Percentiles rank a stretch among this genome's conserved stretches.
phyloP scores from a whole-genome alignment of 2,113 vertebrate species.

The Erpornis zantholeuca region DNA sequence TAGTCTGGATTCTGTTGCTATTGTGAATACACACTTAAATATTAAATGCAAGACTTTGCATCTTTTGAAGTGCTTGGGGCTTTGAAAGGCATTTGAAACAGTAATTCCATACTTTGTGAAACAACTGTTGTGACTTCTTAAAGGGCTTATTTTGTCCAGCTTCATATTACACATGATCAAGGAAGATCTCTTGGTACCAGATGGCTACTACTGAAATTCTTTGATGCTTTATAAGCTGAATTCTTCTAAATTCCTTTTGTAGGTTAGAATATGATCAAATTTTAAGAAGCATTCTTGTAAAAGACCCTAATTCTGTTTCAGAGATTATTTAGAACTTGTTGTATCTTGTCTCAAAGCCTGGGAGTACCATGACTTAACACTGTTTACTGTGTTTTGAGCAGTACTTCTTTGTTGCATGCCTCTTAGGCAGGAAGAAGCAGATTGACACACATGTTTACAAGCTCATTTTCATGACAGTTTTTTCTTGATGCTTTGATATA shows the following conservation, averaged over 20 bases:
- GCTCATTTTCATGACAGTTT: background rate
- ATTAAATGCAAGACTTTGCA: background rate
- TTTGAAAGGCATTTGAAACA: background rate
- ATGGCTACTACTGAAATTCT: background rate
- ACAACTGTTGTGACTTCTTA: background rate
- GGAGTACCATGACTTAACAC: background rate
- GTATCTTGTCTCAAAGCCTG: background rate
- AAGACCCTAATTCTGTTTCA: background rate
- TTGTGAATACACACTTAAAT: background rate
- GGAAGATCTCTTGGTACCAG: background rate
- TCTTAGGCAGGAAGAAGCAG: background rate
- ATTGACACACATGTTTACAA: background rate
- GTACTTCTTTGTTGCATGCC: background rate
- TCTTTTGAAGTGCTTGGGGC: background rate
- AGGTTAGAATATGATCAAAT: background rate
- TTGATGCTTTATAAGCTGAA: background rate
- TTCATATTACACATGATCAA: rapidly evolving
- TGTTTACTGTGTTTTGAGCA: background rate
- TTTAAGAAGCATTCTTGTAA: background rate
- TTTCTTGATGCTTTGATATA: background rate
- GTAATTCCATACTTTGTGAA: background rate
- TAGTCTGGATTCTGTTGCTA: background rate
- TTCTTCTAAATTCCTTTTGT: background rate
- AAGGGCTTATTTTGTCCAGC: background rate
- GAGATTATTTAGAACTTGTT: background rate